These are phyloP conservation scores for Eugnorisma glareosa DNA, from an alignment of 2,888 invertebrate species.

Conservation along the genomic window DNA sequence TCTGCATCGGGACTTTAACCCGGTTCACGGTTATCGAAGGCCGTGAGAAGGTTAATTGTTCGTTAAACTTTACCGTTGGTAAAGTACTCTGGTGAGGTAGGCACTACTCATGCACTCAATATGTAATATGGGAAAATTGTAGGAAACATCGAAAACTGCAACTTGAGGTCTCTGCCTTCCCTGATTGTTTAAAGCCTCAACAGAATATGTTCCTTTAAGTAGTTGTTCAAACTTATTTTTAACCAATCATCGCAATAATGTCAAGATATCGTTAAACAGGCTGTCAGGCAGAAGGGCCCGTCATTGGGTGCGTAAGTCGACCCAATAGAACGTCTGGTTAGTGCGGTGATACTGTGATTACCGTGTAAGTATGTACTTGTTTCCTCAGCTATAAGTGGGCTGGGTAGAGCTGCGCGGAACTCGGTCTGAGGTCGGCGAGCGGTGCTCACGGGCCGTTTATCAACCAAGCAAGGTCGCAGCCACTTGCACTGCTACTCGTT, in stretches of 20 bases:
- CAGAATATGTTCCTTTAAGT: neutral
- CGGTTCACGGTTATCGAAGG: neutral
- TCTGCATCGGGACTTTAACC: conserved; percentile 20
- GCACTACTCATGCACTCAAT: neutral
- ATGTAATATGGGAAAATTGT: neutral
- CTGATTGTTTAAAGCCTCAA: neutral
- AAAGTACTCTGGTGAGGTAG: neutral
- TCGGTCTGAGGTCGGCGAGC: conserved; percentile 68
- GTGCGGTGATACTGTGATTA: conserved; percentile 28
- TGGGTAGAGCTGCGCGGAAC: conserved; percentile 64
- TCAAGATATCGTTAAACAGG: neutral
- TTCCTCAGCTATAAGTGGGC: neutral
- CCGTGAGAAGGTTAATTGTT: conserved; percentile 28
- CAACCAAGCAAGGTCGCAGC: conserved; percentile 75
- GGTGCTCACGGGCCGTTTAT: conserved; percentile 74
- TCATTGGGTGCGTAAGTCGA: neutral
- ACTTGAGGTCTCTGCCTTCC: neutral
- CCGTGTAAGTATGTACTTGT: neutral
- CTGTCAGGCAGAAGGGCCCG: neutral
- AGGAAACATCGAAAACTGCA: neutral
- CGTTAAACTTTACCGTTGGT: neutral
- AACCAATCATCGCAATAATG: neutral
- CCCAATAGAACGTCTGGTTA: conserved; percentile 1
- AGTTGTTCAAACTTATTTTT: neutral
- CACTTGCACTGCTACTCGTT: conserved; percentile 38